Evolutionary conservation across 2,888 invertebrate genomes (phyloP), one percentile per base, ranked within the genome.

Genomic region (Amiota minor): DNA sequence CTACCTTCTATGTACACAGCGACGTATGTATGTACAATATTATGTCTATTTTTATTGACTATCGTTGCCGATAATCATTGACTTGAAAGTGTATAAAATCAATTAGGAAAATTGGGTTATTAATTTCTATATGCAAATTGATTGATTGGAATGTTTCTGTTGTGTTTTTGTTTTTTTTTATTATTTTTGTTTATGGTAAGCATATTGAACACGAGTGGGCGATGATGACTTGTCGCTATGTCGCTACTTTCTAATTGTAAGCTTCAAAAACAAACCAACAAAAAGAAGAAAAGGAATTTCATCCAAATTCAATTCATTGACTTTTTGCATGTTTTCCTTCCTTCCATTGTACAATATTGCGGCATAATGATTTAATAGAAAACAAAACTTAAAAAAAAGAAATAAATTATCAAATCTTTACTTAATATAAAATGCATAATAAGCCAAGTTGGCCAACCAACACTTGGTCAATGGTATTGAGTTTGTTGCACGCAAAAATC

Each of bases 81-180:
- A 12, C 45, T 20, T 55, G 73, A 56, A 70, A 70, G 73, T 62
- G 18, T 64, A 53, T 46, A 59, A 70, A 55, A 53, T 53, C 67
- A 68, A 68, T 68, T 68, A 53, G 35, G 53, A 50, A 35, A 72
- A 74, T 71, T 70, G 53, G 70, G 71, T 76, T 72, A 72, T 74
- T 74, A 67, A 72, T 65, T 72, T 49, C 46, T 71, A 14, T 74
- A 74, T 76, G 73, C 59, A 72, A 74, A 75, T 74, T 68, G 55
- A 70, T 76, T 70, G 64, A 75, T 53, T 70, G 56, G 69, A 47
- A 59, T 35, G 35, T 35, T 35, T 35, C 35, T 35, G 2, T 35
- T 35, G 1, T 23, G 1, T 23, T 35, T 35, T 35, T 35, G 1
- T 23, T 23, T 23, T 3, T 23, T 23, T 35, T 35, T 35, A 35